Percentiles rank a stretch among this genome's conserved stretches.
Evolutionary conservation across 1,140 invertebrate species (phyloP).

Genomic region (Sitobion miscanthi): DNA sequence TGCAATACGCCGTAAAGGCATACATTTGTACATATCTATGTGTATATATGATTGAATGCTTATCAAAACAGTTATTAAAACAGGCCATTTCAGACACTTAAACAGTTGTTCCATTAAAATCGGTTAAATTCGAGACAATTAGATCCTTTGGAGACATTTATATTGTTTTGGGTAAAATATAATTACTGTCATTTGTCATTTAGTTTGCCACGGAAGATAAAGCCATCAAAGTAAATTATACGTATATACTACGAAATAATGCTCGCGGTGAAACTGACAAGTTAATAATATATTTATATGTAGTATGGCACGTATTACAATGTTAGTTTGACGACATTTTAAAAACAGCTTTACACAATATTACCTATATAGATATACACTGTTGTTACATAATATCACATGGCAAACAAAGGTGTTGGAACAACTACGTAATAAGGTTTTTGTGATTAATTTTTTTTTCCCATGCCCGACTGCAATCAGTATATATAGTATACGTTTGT

Average conservation of each 20-base stretch:
- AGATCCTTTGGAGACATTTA: constrained; percentile 38
- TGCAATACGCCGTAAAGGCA: background rate
- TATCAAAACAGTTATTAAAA: constrained; percentile 41
- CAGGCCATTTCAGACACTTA: background rate
- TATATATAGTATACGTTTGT: background rate
- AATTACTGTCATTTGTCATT: constrained; percentile 33
- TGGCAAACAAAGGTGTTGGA: background rate
- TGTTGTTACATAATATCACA: background rate
- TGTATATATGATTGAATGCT: background rate
- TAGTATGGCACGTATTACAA: background rate
- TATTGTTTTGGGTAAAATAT: constrained; percentile 38
- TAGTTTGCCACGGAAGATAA: constrained; percentile 29
- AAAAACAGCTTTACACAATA: background rate
- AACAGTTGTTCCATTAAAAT: constrained; percentile 35
- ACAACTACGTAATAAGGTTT: background rate
- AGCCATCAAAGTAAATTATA: constrained; percentile 28
- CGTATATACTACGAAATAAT: background rate
- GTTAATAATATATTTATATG: background rate
- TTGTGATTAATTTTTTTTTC: background rate
- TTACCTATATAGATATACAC: background rate
- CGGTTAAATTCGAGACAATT: constrained; percentile 27
- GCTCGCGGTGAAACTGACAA: constrained; percentile 17
- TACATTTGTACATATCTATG: background rate
- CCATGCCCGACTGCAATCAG: background rate
- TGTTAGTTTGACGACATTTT: background rate